These are phyloP conservation scores for Desmophyllum pertusum DNA, from an alignment of 92 coral and sea anemone genomes.

Conservation along the genomic window DNA sequence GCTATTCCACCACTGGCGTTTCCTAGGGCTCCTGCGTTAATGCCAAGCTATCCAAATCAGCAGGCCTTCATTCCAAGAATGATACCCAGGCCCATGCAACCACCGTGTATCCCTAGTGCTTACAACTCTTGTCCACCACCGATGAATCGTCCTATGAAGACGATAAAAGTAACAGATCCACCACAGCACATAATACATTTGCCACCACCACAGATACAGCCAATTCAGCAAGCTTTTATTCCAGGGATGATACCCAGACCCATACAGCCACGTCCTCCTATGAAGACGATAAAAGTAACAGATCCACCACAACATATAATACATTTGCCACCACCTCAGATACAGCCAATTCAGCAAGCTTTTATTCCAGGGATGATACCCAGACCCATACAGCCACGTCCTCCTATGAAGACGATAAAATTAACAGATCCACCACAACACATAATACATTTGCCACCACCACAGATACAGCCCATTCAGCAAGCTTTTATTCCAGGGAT, in stretches of 20 bases:
- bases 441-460: constrained; percentile 23
- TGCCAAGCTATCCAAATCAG: constrained; percentile 21
- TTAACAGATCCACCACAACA: constrained; percentile 23
- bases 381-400: background rate
- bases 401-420: background rate
- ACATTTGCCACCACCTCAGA: background rate
- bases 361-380: background rate
- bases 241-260: background rate
- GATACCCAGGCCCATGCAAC: background rate
- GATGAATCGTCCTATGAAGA: background rate
- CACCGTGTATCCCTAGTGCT: constrained; percentile 58
- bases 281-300: background rate
- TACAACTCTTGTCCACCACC: constrained; percentile 39
- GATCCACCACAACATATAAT: background rate
- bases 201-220: constrained; percentile 16
- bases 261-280: background rate
- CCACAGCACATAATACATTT: constrained; percentile 31
- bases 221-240: background rate
- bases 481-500: too few species aligned
- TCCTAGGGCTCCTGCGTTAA: constrained; percentile 12
- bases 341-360: background rate
- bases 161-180: constrained; percentile 7
- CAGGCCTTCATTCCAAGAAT: constrained; percentile 14
- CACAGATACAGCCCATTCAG: too few species aligned
- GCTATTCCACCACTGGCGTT: constrained; percentile 3